A percentile compares a stretch with the other conserved stretches of the same genome.
These are phyloP conservation scores for Coregonus ussuriensis DNA, from an alignment of 2,797 vertebrate genomes.

Conservation along the genomic window DNA sequence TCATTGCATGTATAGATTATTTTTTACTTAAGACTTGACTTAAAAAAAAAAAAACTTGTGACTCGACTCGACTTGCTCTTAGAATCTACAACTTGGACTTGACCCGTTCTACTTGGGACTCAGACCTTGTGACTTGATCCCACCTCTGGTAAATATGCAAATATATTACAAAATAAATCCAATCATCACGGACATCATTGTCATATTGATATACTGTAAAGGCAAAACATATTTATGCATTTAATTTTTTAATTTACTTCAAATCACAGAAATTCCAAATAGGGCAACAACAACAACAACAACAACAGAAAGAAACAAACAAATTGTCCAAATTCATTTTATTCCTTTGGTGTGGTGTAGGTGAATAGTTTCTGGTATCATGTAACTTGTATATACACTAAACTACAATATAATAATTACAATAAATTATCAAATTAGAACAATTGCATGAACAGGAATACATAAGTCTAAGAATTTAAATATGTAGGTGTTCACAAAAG, in stretches of 20 bases:
- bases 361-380: conserved; percentile 57
- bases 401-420: conserved; percentile 73
- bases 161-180: too few relatives aligned
- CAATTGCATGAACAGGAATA: conserved; percentile 52
- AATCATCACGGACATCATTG: not conserved
- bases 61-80: too few relatives aligned
- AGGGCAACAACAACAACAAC: conserved; percentile 32
- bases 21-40: too few relatives aligned
- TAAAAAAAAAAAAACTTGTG: too few relatives aligned
- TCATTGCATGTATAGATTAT: too few relatives aligned
- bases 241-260: not conserved
- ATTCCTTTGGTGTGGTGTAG: conserved; percentile 62
- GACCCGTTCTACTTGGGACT: too few relatives aligned
- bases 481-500: not conserved
- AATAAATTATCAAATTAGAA: conserved; percentile 65
- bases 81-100: too few relatives aligned
- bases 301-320: conserved; percentile 8
- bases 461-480: not conserved
- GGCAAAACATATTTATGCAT: not conserved
- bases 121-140: too few relatives aligned
- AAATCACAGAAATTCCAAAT: conserved; percentile 32
- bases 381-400: conserved; percentile 59
- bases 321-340: conserved; percentile 70
- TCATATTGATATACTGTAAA: not conserved
- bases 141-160: too few relatives aligned